Evolutionary conservation across 1,140 invertebrate genomes (phyloP), one percentile per base, ranked within the genome.

Genomic region (Drosophila quadrilineata): DNA sequence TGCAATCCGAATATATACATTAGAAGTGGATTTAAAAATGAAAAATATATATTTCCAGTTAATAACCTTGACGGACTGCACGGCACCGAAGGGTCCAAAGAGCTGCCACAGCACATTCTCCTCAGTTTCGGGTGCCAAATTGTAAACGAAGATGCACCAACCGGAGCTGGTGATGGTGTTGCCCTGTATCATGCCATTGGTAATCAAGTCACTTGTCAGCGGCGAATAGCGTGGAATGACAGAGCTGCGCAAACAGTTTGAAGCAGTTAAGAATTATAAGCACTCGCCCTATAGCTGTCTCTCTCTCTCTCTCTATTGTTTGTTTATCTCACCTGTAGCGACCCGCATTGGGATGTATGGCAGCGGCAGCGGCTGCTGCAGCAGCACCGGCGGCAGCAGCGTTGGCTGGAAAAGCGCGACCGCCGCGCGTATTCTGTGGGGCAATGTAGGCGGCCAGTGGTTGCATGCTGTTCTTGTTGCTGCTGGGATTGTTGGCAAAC

Each of bases 121-220:
- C 91, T 99, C 98, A 0, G 98, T 99, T 90, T 99, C 98, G 1
- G 98, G 98, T 1, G 97, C 97, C 65, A 99, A 92, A 91, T 99
- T 99, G 92, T 99, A 99, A 5, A 99, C 98, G 90, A 99, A 99
- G 90, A 99, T 98, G 91, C 98, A 99, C 96, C 97, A 99, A 40
- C 96, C 96, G 0, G 89, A 90, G 28, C 95, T 94, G 86, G 94
- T 94, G 92, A 95, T 95, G 60, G 94, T 93, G 82, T 95, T 95
- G 33, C 94, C 94, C 5, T 95, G 95, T 67, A 97, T 92, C 92
- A 97, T 94, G 31, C 95, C 94, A 88, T 96, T 96, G 60, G 96
- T 95, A 77, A 98, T 92, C 64, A 97, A 92, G 91, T 98, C 97
- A 89, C 96, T 96, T 76, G 97, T 96, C 90, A 98, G 92, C 80